A percentile compares a stretch with the other conserved stretches of the same genome.
phyloP scores from a whole-genome alignment of 1,140 invertebrate species.

The Temnothorax nylanderi region DNA sequence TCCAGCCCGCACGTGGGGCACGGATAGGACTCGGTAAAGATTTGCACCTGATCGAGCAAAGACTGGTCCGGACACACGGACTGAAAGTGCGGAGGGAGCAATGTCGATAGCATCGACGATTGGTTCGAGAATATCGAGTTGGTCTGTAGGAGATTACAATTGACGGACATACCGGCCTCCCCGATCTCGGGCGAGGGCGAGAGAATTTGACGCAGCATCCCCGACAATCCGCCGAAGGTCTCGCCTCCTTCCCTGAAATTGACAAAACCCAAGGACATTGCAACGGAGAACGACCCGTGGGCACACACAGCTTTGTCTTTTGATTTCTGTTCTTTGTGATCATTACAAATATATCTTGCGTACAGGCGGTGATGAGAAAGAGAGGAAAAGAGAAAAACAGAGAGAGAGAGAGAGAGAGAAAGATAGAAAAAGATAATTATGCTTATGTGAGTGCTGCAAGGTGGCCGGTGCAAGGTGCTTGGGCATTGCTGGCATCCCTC shows the following conservation, averaged over 20 bases:
- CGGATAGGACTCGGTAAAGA: slow-evolving; percentile 79
- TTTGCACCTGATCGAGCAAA: slow-evolving; percentile 77
- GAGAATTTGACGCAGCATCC: slow-evolving; percentile 84
- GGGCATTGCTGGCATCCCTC: slow-evolving; percentile 74
- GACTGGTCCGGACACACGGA: slow-evolving; percentile 73
- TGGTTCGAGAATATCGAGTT: slow-evolving; percentile 79
- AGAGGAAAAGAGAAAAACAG: not conserved
- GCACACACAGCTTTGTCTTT: slow-evolving; percentile 54
- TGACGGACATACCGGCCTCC: slow-evolving; percentile 75
- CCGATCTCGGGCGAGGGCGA: slow-evolving; percentile 83
- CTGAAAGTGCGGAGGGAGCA: slow-evolving; percentile 63
- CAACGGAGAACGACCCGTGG: slow-evolving; percentile 66
- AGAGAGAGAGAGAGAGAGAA: slow-evolving; percentile 28
- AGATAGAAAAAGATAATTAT: slow-evolving; percentile 19
- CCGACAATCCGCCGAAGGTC: slow-evolving; percentile 83
- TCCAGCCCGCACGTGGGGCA: slow-evolving; percentile 82
- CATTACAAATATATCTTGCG: slow-evolving; percentile 60
- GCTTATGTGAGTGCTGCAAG: slow-evolving; percentile 77
- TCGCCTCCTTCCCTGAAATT: slow-evolving; percentile 83
- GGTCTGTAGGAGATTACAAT: slow-evolving; percentile 78
- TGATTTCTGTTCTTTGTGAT: slow-evolving; percentile 53
- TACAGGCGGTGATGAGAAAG: slow-evolving; percentile 51
- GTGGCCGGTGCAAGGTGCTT: slow-evolving; percentile 82
- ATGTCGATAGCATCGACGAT: slow-evolving; percentile 76
- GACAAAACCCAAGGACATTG: slow-evolving; percentile 84